Percentiles rank a stretch among this genome's conserved stretches.
Conservation (phyloP, 2,113 vertebrate genomes). For the Myrmecobius fasciatus region DNA sequence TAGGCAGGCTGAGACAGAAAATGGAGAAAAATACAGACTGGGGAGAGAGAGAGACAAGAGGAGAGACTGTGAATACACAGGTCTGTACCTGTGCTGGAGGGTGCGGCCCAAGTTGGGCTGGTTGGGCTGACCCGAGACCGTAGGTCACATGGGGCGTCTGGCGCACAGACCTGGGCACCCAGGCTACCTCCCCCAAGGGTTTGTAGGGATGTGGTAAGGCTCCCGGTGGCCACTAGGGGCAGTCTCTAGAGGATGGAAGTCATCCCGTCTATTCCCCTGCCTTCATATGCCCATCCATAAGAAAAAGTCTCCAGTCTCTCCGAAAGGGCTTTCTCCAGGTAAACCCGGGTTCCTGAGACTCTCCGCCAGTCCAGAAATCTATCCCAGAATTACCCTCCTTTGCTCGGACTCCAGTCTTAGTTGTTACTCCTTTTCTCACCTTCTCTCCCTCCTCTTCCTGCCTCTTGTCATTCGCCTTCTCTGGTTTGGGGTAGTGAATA, state of each 20-base stretch:
- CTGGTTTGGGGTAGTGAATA: neutral
- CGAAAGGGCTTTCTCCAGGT: neutral
- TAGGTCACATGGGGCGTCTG: neutral
- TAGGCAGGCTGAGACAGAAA: slow-evolving; percentile 10
- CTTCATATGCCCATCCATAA: neutral
- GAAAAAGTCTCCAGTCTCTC: neutral
- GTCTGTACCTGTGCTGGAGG: neutral
- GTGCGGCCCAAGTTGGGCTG: neutral
- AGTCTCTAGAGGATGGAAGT: too few relatives aligned
- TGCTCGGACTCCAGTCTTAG: slow-evolving; percentile 6
- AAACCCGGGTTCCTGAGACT: neutral
- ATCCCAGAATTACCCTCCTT: neutral
- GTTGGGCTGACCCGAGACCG: too few relatives aligned
- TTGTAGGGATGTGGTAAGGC: neutral
- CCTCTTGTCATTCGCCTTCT: neutral
- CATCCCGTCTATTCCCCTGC: neutral
- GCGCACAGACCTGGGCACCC: neutral
- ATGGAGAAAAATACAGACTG: neutral
- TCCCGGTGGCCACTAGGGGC: neutral
- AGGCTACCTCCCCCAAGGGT: neutral
- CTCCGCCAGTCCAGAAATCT: neutral
- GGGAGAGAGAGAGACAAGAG: slow-evolving; percentile 38
- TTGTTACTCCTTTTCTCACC: neutral
- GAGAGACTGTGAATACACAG: slow-evolving; percentile 35
- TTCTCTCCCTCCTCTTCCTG: neutral